phyloP scores from a whole-genome alignment of 2,113 vertebrate species.

The Poeciliopsis occidentalis region DNA sequence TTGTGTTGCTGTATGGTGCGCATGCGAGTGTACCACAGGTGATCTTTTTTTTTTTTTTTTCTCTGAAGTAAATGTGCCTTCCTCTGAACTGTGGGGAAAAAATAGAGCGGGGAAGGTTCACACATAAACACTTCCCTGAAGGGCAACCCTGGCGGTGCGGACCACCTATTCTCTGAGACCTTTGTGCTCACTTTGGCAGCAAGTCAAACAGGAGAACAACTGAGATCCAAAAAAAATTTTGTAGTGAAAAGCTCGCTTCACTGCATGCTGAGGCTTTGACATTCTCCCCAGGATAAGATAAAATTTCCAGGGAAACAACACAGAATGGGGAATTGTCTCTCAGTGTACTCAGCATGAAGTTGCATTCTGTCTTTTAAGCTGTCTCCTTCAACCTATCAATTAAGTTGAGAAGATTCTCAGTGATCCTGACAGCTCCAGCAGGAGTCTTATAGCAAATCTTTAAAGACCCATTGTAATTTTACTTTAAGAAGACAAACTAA shows the following conservation, averaged over 20 bases:
- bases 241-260: slow-evolving; percentile 36
- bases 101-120: slow-evolving; percentile 40
- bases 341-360: slow-evolving; percentile 47
- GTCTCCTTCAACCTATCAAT: slow-evolving; percentile 74
- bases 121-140: slow-evolving; percentile 73
- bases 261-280: slow-evolving; percentile 42
- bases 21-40: not conserved
- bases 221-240: slow-evolving; percentile 53
- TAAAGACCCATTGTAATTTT: slow-evolving; percentile 37
- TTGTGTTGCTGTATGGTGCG: not conserved
- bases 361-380: slow-evolving; percentile 39
- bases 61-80: slow-evolving; percentile 27
- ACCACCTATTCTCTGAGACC: slow-evolving; percentile 49
- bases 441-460: slow-evolving; percentile 40
- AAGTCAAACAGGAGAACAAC: slow-evolving; percentile 48
- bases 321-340: slow-evolving; percentile 38
- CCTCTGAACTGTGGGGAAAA: slow-evolving; percentile 48
- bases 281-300: slow-evolving; percentile 42
- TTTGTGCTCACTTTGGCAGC: slow-evolving; percentile 37
- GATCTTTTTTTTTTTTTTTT: slow-evolving; percentile 20
- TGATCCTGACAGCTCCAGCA: slow-evolving; percentile 51
- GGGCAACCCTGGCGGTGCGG: slow-evolving; percentile 36
- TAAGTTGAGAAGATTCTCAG: slow-evolving; percentile 70
- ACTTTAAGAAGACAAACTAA: slow-evolving; percentile 50
- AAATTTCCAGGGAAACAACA: slow-evolving; percentile 49